Conservation (phyloP, 2,888 invertebrate species). For the Morpho deidamia region DNA sequence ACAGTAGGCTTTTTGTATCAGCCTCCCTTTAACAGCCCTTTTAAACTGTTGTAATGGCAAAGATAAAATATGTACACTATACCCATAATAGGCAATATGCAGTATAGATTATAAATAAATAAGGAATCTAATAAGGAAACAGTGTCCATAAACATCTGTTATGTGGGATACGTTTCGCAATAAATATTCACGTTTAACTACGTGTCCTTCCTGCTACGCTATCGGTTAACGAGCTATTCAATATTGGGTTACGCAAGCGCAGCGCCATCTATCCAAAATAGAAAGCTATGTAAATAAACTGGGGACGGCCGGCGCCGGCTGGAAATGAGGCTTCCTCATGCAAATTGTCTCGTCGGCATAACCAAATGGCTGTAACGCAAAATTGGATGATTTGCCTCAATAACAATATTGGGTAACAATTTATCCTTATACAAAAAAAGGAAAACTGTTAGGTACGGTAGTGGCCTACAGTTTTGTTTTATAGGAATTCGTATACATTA, state of each 20-base stretch:
- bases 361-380: conserved; percentile 14
- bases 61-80: too few species aligned
- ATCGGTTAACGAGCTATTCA: conserved; percentile 30
- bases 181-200: conserved; percentile 13
- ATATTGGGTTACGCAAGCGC: conserved; percentile 38
- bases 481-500: too few species aligned
- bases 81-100: too few species aligned
- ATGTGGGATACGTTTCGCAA: conserved; percentile 6
- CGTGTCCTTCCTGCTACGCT: conserved; percentile 18
- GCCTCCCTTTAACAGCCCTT: too few species aligned
- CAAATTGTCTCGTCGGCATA: conserved; percentile 36
- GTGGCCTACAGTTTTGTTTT: too few species aligned
- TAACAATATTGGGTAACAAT: background rate
- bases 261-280: conserved; percentile 62
- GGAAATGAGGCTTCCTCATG: conserved; percentile 44
- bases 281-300: conserved; percentile 63
- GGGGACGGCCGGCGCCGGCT: conserved; percentile 35
- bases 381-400: conserved; percentile 10
- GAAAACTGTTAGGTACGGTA: too few species aligned
- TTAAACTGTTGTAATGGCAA: too few species aligned
- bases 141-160: background rate
- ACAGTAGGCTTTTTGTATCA: too few species aligned
- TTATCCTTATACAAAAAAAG: too few species aligned
- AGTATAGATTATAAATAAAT: background rate
- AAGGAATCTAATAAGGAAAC: background rate